Conservation (phyloP, 2,888 invertebrate species). For the Oscheius sp. region DNA sequence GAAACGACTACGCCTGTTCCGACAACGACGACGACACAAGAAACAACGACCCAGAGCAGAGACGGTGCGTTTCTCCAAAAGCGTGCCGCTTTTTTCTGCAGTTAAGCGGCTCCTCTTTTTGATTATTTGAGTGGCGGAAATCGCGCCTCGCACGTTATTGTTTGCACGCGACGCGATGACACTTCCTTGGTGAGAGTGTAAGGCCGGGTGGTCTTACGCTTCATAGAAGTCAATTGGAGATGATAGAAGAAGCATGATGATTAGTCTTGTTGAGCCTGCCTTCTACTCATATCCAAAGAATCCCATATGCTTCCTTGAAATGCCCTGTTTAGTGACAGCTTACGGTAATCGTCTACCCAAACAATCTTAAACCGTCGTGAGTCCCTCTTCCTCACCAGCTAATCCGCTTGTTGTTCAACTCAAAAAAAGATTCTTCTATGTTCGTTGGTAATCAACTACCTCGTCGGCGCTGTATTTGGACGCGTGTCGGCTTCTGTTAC, state of each 20-base stretch:
- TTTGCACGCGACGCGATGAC: slow-evolving; percentile 28
- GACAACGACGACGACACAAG: slow-evolving; percentile 18
- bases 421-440: too few relatives aligned
- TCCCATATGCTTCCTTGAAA: too few relatives aligned
- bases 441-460: neutral
- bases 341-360: slow-evolving; percentile 4
- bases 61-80: slow-evolving; percentile 22
- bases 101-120: slow-evolving; percentile 12
- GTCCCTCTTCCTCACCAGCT: neutral
- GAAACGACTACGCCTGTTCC: slow-evolving; percentile 15
- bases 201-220: neutral
- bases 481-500: slow-evolving; percentile 28
- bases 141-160: slow-evolving; percentile 19
- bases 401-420: neutral
- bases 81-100: too few relatives aligned
- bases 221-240: too few relatives aligned
- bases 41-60: slow-evolving; percentile 11
- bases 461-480: neutral
- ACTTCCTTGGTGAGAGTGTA: slow-evolving; percentile 10
- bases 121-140: slow-evolving; percentile 23
- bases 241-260: too few relatives aligned
- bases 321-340: slow-evolving; percentile 1
- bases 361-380: slow-evolving; percentile 2
- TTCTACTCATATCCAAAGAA: too few relatives aligned
- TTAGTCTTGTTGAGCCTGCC: too few relatives aligned